Percentiles rank a stretch among this genome's conserved stretches.
Conservation (phyloP, 2,797 vertebrate species). For the Ctenopoma multispine region DNA sequence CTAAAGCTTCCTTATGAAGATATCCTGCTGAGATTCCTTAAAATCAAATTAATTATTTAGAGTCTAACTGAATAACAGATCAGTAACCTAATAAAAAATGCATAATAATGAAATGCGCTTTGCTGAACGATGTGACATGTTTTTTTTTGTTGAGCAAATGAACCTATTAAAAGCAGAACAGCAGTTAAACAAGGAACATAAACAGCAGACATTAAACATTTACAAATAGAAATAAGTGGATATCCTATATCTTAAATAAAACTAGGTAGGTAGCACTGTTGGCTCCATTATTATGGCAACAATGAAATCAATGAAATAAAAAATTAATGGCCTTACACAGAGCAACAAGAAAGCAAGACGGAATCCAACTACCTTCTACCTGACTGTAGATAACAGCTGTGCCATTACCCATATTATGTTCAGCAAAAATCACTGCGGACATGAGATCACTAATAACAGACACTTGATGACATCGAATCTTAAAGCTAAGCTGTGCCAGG, state of each 20-base stretch:
- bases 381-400: neutral
- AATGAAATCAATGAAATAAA: too few species aligned
- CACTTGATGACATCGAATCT: constrained; percentile 10
- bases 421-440: too few species aligned
- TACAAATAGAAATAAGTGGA: neutral
- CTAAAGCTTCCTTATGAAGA: constrained; percentile 57
- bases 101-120: constrained; percentile 33
- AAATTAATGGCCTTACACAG: too few species aligned
- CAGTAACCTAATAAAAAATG: constrained; percentile 41
- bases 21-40: constrained; percentile 34
- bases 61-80: constrained; percentile 41
- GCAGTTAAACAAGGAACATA: neutral
- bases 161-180: constrained; percentile 16
- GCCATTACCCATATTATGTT: neutral
- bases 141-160: neutral
- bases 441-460: constrained; percentile 15
- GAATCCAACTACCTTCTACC: too few species aligned
- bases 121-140: constrained; percentile 12
- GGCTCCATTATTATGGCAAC: too few species aligned
- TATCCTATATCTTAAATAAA: too few species aligned
- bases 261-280: too few species aligned
- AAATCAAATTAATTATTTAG: constrained; percentile 32
- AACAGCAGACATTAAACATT: neutral
- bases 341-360: too few species aligned
- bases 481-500: constrained; percentile 1